Evolutionary conservation across 1,140 invertebrate genomes (phyloP), one percentile per base, ranked within the genome.

Genomic region (Drosophila parvula): DNA sequence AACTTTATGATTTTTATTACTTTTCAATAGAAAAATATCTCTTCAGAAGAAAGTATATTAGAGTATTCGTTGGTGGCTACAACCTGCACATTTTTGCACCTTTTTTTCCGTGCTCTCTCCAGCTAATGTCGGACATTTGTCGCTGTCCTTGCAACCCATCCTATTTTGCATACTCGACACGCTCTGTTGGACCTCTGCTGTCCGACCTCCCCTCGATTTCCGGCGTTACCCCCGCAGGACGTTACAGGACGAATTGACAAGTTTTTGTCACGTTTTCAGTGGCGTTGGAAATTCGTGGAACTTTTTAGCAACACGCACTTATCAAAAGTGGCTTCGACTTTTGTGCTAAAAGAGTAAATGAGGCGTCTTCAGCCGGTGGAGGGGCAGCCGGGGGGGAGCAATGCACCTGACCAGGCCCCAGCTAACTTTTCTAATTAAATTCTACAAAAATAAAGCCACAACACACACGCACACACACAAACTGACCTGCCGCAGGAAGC

Each of bases 321-420:
- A 83, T 83, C 80, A 83, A 83, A 83, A 83, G 80, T 83, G 80
- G 80, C 80, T 82, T 82, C 80, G 79, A 83, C 79, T 82, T 82
- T 61, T 61, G 48, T 74, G 68, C 68, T 51, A 30, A 51, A 68
- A 83, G 81, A 83, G 80, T 83, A 83, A 83, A 83, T 83, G 80
- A 77, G 59, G 76, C 80, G 77, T 82, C 69, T 78, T 74, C 61
- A 51, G 47, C 57, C 22, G 22, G 22, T 2, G 22, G 3, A 9
- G n/a, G 28, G 8, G 36, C 11, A 11, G 34, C 5, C 3, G 11
- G 27, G 43, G 14, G n/a, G n/a, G 18, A 27, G 36, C n/a, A 50
- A 53, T 55, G 57, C 80, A 82, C 80, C 80, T 82, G 79, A 83
- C 80, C 80, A 58, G 61, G 58, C 48, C 65, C 65, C 59, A 48